phyloP scores from a whole-genome alignment of 2,113 vertebrate species.

The Myanophis thanlyinensis region DNA sequence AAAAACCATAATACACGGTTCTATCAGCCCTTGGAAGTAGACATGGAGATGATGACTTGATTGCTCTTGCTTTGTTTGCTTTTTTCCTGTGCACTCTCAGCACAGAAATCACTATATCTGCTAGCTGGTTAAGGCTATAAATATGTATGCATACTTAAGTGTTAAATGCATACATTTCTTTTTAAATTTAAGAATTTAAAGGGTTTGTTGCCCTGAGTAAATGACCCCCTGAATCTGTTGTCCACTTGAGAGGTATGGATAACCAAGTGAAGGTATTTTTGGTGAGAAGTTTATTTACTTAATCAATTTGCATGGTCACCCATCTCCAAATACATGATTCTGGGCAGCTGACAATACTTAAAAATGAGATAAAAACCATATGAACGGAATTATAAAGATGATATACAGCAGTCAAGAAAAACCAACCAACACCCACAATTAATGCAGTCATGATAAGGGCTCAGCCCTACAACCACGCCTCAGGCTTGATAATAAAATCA shows the following conservation, averaged over 20 bases:
- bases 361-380: not conserved
- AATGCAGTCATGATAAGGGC: not conserved
- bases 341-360: not conserved
- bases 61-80: not conserved
- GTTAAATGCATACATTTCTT: not conserved
- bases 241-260: not conserved
- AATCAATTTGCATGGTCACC: not conserved
- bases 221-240: not conserved
- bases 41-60: not conserved
- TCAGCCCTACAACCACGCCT: not conserved
- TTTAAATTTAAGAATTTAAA: not conserved
- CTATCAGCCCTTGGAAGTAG: not conserved
- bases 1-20: not conserved
- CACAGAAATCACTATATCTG: not conserved
- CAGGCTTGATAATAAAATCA: not conserved
- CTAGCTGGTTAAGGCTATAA: not conserved
- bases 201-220: not conserved
- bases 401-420: not conserved
- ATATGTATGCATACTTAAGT: not conserved
- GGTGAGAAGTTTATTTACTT: not conserved
- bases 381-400: not conserved
- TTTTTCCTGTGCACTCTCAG: not conserved
- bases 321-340: not conserved
- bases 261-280: not conserved
- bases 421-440: not conserved